Evolutionary conservation across 2,113 vertebrate species (phyloP), one percentile per base, ranked within the genome.

Genomic region (Otus sunia): DNA sequence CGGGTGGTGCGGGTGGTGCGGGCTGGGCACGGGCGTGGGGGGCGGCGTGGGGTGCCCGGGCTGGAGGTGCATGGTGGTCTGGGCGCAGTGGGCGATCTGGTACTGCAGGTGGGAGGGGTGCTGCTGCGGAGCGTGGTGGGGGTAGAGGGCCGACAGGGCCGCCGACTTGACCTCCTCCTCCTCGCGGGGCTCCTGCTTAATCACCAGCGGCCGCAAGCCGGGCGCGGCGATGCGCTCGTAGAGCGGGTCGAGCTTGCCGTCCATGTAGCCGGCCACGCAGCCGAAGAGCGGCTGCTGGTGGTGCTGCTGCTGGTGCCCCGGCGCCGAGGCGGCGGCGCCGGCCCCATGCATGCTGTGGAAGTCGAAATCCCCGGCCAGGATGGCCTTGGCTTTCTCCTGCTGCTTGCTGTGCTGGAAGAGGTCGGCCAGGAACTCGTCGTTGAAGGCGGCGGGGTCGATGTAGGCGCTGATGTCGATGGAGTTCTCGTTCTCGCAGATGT

Each of bases 401-500:
- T 98, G 98, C 94, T 99, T 98, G 98, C 97, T 99, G 98, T 99
- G 99, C 98, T 99, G 99, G 98, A 99, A 99, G 83, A 99, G 98
- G 94, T 99, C 99, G 32, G 99, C 99, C 97, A 99, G 98, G 97
- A 99, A 99, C 97, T 99, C 99, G 99, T 99, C 99, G 99, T 99
- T 99, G 95, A 99, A 99, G 39, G 99, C 99, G 41, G 99, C 97
- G 37, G 99, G 99, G 97, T 99, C 99, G 90, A 99, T 99, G 98
- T 99, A 99, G 71, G 99, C 99, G 97, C 99, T 99, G 97, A 99
- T 99, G 97, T 99, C 99, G 96, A 99, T 99, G 93, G 99, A 99
- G 96, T 99, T 99, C 98, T 99, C 99, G 98, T 98, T 99, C 97
- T 99, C 99, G 94, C 99, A 99, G 97, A 99, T 99, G 72, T 99